Evolutionary conservation across 2,113 vertebrate species (phyloP).

Genomic region (Dicrurus megarhynchus): DNA sequence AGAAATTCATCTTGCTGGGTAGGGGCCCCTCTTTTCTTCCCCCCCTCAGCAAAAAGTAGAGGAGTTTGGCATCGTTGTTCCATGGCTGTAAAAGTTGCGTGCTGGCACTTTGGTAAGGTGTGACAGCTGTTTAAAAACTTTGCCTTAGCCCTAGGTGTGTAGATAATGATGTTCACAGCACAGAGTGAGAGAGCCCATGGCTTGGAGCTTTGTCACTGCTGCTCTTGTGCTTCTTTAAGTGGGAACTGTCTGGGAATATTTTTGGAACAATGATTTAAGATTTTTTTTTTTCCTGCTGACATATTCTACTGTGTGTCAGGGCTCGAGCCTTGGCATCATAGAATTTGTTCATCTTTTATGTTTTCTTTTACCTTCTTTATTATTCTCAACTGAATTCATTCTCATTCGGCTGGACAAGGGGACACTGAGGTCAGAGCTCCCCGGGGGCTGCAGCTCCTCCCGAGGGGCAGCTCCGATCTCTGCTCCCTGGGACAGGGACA

Average conservation of each 20-base stretch:
- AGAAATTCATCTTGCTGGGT: background rate
- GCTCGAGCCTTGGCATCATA: background rate
- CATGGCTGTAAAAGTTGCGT: background rate
- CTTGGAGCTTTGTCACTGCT: background rate
- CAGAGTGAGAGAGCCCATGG: background rate
- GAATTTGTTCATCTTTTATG: background rate
- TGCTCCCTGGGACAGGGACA: background rate
- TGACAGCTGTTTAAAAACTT: background rate
- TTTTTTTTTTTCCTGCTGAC: background rate
- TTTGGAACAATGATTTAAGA: background rate
- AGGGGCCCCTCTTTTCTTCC: background rate
- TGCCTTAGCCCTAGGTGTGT: background rate
- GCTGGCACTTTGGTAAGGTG: background rate
- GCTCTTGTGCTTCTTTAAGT: background rate
- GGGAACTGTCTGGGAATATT: background rate
- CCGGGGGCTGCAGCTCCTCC: background rate
- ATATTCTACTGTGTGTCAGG: background rate
- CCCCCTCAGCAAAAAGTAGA: background rate
- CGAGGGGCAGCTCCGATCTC: fast-evolving
- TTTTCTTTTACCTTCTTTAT: background rate
- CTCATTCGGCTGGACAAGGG: background rate
- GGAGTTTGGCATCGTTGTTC: background rate
- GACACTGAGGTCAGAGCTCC: background rate
- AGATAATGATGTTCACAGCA: background rate
- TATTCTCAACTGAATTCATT: background rate